phyloP scores from a whole-genome alignment of 2,888 invertebrate species.

The Dysmachus trigonus region DNA sequence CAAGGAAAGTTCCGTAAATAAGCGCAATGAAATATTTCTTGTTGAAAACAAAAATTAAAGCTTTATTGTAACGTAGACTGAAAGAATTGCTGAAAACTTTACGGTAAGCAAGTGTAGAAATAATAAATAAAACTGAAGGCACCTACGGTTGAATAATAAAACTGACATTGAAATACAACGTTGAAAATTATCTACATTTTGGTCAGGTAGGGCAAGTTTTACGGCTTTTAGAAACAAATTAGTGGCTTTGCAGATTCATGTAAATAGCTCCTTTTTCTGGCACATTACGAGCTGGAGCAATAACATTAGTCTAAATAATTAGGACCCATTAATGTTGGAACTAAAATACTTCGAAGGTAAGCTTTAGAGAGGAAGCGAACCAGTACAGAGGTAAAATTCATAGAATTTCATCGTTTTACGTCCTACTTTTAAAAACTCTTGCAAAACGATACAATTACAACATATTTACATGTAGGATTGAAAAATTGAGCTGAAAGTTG shows the following conservation, averaged over 20 bases:
- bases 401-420: neutral
- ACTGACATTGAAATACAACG: neutral
- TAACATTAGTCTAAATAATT: neutral
- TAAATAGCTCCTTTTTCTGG: neutral
- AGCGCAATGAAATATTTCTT: neutral
- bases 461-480: too few relatives aligned
- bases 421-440: neutral
- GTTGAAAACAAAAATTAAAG: neutral
- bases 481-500: too few relatives aligned
- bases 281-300: neutral
- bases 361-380: neutral
- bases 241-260: neutral
- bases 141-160: neutral
- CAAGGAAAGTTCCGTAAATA: neutral
- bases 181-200: neutral
- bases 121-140: neutral
- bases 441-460: neutral
- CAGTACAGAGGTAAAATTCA: neutral
- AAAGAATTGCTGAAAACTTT: neutral
- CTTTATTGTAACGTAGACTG: neutral
- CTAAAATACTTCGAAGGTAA: neutral
- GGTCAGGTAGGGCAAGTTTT: neutral
- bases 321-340: neutral
- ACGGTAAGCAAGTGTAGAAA: neutral
- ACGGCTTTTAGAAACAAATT: neutral